Evolutionary conservation across 1,140 invertebrate genomes (phyloP).

Genomic region (Heliconius nattereri): DNA sequence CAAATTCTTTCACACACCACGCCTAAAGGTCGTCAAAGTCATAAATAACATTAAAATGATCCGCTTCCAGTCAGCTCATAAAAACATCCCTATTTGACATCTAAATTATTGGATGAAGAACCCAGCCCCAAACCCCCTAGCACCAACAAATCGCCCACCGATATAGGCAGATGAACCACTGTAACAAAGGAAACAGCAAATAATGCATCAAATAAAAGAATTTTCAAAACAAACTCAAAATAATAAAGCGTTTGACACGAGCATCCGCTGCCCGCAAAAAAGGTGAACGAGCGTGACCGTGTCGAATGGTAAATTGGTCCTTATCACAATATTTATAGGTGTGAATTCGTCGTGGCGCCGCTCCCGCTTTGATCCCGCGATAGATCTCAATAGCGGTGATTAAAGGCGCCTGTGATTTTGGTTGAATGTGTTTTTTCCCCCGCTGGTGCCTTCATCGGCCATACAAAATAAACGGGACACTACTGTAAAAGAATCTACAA

Average conservation of each 20-base stretch:
- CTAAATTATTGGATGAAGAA: constrained; percentile 78
- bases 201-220: constrained; percentile 80
- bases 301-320: constrained; percentile 62
- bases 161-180: constrained; percentile 73
- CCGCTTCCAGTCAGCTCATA: constrained; percentile 55
- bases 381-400: constrained; percentile 81
- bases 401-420: constrained; percentile 80
- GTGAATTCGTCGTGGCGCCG: constrained; percentile 64
- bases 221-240: constrained; percentile 82
- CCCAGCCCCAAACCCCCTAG: constrained; percentile 46
- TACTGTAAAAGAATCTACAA: constrained; percentile 81
- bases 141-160: constrained; percentile 71
- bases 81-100: constrained; percentile 74
- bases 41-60: constrained; percentile 77
- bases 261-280: constrained; percentile 79
- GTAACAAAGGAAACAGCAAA: constrained; percentile 75
- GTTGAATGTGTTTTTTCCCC: constrained; percentile 77
- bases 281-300: constrained; percentile 61
- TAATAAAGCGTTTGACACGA: constrained; percentile 81
- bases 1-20: constrained; percentile 67
- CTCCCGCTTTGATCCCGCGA: constrained; percentile 73
- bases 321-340: constrained; percentile 71
- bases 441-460: constrained; percentile 66
- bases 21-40: constrained; percentile 64
- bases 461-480: constrained; percentile 77